These are phyloP conservation scores for Sycophaga agraensis DNA, from an alignment of 1,140 invertebrate species.

Conservation along the genomic window DNA sequence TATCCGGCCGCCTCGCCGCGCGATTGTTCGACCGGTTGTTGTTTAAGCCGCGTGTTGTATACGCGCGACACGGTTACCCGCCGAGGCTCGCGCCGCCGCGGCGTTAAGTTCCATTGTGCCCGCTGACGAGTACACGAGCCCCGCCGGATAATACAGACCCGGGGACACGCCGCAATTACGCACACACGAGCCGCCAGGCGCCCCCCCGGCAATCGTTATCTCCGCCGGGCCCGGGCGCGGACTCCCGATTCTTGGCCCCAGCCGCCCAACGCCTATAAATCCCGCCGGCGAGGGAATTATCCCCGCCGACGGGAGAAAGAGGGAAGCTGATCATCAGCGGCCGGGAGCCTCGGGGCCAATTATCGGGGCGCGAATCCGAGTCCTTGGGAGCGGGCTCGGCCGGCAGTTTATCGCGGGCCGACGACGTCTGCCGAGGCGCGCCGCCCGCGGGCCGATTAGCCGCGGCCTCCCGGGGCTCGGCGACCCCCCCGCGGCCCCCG, in stretches of 20 bases:
- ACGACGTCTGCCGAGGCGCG: too few relatives aligned
- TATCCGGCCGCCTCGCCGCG: constrained; percentile 43
- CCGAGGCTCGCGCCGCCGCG: constrained; percentile 31
- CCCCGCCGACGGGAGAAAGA: too few relatives aligned
- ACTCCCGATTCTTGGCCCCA: too few relatives aligned
- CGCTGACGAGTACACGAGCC: constrained; percentile 45
- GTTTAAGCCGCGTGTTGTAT: constrained; percentile 48
- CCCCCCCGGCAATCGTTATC: constrained; percentile 4
- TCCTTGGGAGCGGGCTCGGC: too few relatives aligned
- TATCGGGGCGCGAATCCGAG: neutral
- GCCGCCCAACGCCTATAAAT: too few relatives aligned
- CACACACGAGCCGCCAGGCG: constrained; percentile 20
- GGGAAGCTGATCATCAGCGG: too few relatives aligned
- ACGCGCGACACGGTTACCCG: constrained; percentile 49
- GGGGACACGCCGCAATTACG: constrained; percentile 34
- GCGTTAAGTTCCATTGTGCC: constrained; percentile 53
- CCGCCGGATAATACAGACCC: constrained; percentile 40
- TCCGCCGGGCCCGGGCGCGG: neutral
- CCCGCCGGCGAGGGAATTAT: too few relatives aligned
- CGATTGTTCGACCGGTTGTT: constrained; percentile 49
- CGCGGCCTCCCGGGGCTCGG: too few relatives aligned
- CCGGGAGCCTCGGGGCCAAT: too few relatives aligned
- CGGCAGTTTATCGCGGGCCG: too few relatives aligned
- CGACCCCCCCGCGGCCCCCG: too few relatives aligned
- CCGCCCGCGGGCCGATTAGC: too few relatives aligned